Conservation (phyloP, 2,797 vertebrate genomes). For the Miichthys miiuy region DNA sequence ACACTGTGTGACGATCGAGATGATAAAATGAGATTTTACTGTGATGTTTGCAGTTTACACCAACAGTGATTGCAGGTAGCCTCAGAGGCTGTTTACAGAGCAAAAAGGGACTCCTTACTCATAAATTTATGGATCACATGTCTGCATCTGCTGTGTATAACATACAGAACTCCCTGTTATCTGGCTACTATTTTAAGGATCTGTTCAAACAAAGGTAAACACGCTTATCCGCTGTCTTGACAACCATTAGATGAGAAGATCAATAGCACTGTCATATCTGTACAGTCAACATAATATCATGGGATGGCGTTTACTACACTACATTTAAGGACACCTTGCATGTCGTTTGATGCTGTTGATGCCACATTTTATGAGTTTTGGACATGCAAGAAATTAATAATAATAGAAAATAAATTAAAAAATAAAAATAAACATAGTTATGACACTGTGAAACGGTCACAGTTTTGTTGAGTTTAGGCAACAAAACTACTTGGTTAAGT, state of each 20-base stretch:
- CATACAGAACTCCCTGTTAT: neutral
- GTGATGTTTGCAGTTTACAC: conserved; percentile 35
- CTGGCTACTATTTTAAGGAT: neutral
- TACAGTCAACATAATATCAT: neutral
- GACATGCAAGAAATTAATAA: too few relatives aligned
- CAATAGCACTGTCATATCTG: neutral
- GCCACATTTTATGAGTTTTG: too few relatives aligned
- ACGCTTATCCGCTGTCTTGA: neutral
- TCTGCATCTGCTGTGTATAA: neutral
- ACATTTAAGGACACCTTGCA: too few relatives aligned
- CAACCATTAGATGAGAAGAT: neutral
- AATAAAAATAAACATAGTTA: too few relatives aligned
- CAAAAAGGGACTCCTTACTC: neutral
- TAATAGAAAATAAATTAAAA: too few relatives aligned
- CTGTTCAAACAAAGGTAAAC: neutral
- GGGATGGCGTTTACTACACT: too few relatives aligned
- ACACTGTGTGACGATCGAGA: conserved; percentile 19
- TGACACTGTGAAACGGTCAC: too few relatives aligned
- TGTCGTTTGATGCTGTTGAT: too few relatives aligned
- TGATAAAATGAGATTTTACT: conserved; percentile 34
- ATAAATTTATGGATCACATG: neutral
- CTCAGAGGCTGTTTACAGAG: neutral
- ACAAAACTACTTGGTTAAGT: too few relatives aligned
- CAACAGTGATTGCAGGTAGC: conserved; percentile 5
- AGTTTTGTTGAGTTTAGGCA: too few relatives aligned